Evolutionary conservation across 2,888 invertebrate species (phyloP), one percentile per base, ranked within the genome.

Genomic region (Pterobdella sp.): DNA sequence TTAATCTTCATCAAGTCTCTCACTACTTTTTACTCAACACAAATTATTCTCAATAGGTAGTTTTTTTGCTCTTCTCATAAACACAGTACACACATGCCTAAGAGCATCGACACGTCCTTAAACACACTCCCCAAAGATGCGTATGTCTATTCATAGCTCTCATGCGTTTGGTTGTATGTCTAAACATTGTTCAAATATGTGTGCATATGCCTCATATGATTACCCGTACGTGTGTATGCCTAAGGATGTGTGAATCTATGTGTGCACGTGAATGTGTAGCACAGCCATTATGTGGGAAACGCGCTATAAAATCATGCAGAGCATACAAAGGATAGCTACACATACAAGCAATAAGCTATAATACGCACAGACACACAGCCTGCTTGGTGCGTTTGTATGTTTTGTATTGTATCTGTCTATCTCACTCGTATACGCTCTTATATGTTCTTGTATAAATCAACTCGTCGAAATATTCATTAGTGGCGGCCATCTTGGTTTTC

Each of bases 391-490:
- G 67, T 72, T 66, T 67, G 66, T 67, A 52, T 67, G 56, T 72
- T 49, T 67, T 35, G 67, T 67, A 67, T 56, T 71, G 71, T 71
- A 71, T 71, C 63, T 71, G 35, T 71, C 35, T 71, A 65, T 65
- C 32, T 65, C 14, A 34, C 65, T 65, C 65, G 71, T 63, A 71
- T 56, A 63, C 35, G 34, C 35, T 63, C 63, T 63, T 71, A 56
- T 52, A 71, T 71, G 71, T 71, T 60, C 63, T 71, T 63, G 71
- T 71, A 63, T 71, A 71, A 71, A 71, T 71, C 71, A 71, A 71
- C 71, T 71, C 71, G 71, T 63, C 71, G 71, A 71, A 71, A 71
- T 71, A 71, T 71, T 71, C 71, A 71, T 71, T 71, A 71, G 71
- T 65, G 31, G 60, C 52, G 52, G 71, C 71, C 71, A 71, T 71